Conservation (phyloP, 1,140 invertebrate species). For the Homarus americanus region DNA sequence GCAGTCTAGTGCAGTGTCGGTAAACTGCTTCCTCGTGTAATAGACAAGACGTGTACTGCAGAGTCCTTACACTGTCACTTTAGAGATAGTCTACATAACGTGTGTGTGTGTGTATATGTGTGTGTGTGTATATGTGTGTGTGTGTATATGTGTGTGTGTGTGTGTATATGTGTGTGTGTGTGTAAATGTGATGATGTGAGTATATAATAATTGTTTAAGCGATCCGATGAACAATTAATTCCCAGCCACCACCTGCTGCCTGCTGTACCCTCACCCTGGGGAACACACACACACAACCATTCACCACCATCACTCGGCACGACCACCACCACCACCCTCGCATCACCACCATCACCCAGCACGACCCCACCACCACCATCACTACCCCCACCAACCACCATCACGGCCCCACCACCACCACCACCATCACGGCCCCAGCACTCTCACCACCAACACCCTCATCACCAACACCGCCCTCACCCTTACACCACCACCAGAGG, state of each 20-base stretch:
- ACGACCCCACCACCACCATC: background rate
- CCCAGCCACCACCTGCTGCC: background rate
- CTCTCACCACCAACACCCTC: background rate
- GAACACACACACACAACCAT: no score
- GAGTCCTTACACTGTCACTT: no score
- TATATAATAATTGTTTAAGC: no score
- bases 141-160: slow-evolving; percentile 17
- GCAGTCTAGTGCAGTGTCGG: no score
- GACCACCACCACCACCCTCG: background rate
- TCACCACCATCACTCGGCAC: background rate
- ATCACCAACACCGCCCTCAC: background rate
- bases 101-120: slow-evolving; percentile 16
- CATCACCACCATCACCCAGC: background rate
- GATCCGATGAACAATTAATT: no score
- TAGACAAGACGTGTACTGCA: no score
- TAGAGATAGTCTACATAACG: no score
- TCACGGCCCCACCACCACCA: background rate
- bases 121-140: slow-evolving; percentile 26
- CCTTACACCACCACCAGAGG: background rate
- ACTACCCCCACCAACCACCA: background rate
- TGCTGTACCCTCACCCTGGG: no score
- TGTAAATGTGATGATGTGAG: background rate
- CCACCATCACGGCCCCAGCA: background rate
- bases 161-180: slow-evolving; percentile 7
- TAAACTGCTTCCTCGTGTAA: no score